phyloP scores from a whole-genome alignment of 2,113 vertebrate species.

The Clarias macrocephalus region DNA sequence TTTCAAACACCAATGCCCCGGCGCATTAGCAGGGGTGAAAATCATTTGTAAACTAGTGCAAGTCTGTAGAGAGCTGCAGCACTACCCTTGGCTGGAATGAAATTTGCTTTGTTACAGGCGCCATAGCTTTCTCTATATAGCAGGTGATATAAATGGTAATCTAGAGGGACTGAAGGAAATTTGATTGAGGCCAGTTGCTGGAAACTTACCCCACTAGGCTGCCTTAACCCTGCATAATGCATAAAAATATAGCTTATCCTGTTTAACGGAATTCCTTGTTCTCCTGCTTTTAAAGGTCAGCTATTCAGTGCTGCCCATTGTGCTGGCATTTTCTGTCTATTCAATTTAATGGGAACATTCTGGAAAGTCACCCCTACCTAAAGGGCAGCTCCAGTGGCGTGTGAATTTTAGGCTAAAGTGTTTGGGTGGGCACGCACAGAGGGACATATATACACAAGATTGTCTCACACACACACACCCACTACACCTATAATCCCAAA shows the following conservation, averaged over 20 bases:
- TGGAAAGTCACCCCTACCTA: neutral
- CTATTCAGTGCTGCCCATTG: neutral
- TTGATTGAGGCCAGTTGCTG: neutral
- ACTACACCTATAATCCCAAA: neutral
- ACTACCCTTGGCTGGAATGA: neutral
- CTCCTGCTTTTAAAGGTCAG: conserved; percentile 6
- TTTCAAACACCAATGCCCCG: neutral
- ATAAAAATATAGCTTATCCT: neutral
- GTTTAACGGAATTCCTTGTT: neutral
- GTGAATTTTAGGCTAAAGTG: conserved; percentile 12
- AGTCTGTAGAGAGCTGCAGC: neutral
- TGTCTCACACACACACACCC: neutral
- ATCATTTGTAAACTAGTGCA: conserved; percentile 4
- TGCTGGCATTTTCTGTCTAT: neutral
- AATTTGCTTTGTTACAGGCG: neutral
- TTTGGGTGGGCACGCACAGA: neutral
- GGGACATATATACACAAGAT: neutral
- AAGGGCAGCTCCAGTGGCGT: neutral
- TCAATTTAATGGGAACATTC: conserved; percentile 1
- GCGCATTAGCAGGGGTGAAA: neutral
- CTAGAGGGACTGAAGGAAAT: neutral
- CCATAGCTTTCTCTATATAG: neutral
- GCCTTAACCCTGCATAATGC: neutral
- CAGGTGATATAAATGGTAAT: neutral
- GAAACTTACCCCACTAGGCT: neutral